Percentiles rank a stretch among this genome's conserved stretches.
Evolutionary conservation across 2,113 vertebrate genomes (phyloP).

Genomic region (Stomatorhinus ivindoensis): DNA sequence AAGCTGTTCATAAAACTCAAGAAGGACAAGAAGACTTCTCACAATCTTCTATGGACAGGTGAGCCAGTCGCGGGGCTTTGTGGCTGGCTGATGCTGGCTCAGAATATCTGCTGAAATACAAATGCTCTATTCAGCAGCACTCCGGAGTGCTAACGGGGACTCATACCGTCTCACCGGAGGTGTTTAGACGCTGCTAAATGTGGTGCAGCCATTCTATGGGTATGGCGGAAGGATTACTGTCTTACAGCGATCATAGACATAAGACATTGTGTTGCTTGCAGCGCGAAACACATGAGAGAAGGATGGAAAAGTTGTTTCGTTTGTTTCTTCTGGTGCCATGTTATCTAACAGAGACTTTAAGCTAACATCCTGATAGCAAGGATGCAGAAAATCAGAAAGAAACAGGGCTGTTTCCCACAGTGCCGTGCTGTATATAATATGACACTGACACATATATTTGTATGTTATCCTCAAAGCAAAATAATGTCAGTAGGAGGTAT

Average conservation of each 20-base stretch:
- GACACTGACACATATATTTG: constrained; percentile 6
- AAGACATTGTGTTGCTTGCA: not conserved
- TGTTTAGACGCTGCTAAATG: not conserved
- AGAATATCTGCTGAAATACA: not conserved
- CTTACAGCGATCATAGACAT: not conserved
- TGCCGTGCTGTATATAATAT: not conserved
- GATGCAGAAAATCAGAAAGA: not conserved
- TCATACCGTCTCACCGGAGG: not conserved
- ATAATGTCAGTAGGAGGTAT: not conserved
- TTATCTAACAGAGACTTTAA: not conserved
- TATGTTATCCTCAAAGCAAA: not conserved
- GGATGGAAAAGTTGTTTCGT: not conserved
- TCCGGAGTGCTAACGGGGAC: not conserved
- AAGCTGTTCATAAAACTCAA: not conserved
- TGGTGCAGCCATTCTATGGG: not conserved
- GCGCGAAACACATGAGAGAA: not conserved
- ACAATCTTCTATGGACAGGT: not conserved
- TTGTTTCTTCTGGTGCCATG: not conserved
- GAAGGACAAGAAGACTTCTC: not conserved
- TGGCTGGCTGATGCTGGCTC: not conserved
- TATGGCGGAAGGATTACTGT: not conserved
- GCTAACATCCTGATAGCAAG: not conserved
- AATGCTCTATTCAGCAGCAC: not conserved
- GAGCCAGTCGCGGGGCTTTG: not conserved
- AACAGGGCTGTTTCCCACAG: not conserved